Evolutionary conservation across 2,113 vertebrate genomes (phyloP).

Genomic region (Hypanus sabinus): DNA sequence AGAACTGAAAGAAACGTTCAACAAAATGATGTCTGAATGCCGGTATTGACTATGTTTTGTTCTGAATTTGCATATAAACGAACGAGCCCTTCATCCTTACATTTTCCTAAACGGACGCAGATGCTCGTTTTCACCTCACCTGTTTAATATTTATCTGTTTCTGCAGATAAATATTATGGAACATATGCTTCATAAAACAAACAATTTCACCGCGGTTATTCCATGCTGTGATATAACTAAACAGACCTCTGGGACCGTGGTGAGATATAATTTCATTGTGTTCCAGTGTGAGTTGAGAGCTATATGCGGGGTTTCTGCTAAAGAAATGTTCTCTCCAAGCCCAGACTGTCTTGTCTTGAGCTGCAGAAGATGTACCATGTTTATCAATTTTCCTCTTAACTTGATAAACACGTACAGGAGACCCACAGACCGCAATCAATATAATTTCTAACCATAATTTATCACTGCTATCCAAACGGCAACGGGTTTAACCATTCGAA

Average conservation of each 20-base stretch:
- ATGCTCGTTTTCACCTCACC: background rate
- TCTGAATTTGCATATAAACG: conserved; percentile 15
- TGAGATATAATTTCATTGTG: conserved; percentile 2
- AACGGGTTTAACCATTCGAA: background rate
- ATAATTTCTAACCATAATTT: conserved; percentile 7
- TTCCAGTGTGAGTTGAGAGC: background rate
- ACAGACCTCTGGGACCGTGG: background rate
- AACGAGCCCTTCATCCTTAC: background rate
- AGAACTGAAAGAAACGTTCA: background rate
- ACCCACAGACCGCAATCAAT: conserved; percentile 19
- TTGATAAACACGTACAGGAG: conserved; percentile 20
- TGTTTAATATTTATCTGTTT: background rate
- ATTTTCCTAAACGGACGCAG: background rate
- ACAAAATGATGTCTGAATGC: background rate
- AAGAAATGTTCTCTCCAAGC: background rate
- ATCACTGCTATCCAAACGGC: background rate
- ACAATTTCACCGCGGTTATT: background rate
- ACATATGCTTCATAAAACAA: conserved; percentile 12
- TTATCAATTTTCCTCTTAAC: conserved; percentile 28
- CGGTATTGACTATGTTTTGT: background rate
- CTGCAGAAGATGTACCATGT: background rate
- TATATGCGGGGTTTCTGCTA: background rate
- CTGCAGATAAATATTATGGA: background rate
- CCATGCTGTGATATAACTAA: background rate
- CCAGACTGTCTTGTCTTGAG: background rate